A percentile compares a stretch with the other conserved stretches of the same genome.
Evolutionary conservation across 2,888 invertebrate species (phyloP).

Genomic region (Drosophila mercatorum): DNA sequence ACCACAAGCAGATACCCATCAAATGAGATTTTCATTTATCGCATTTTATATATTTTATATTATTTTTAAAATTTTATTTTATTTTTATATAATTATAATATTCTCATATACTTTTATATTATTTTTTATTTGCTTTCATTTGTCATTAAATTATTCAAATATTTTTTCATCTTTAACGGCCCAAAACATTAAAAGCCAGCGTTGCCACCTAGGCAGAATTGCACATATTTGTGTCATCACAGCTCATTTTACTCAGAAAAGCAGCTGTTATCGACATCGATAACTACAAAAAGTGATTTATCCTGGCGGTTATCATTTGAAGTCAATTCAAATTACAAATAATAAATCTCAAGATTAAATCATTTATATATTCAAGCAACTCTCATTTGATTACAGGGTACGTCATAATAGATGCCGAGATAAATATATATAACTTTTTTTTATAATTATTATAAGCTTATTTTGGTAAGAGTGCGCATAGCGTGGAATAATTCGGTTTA

Average conservation of each 20-base stretch:
- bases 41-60: neutral
- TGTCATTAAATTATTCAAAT: too few relatives aligned
- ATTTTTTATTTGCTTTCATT: neutral
- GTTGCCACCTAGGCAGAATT: neutral
- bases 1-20: conserved; percentile 2
- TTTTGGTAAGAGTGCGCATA: conserved; percentile 13
- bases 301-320: neutral
- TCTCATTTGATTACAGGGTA: neutral
- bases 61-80: neutral
- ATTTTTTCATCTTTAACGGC: too few relatives aligned
- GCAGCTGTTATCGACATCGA: neutral
- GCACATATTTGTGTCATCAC: neutral
- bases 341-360: too few relatives aligned
- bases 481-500: conserved; percentile 16
- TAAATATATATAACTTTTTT: neutral
- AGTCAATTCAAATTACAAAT: too few relatives aligned
- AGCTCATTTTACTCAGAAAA: neutral
- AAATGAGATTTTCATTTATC: neutral
- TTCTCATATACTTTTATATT: too few relatives aligned
- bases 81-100: neutral
- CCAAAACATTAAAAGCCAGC: neutral
- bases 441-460: conserved; percentile 3
- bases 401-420: neutral
- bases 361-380: neutral
- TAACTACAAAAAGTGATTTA: neutral